These are phyloP conservation scores for Vimba vimba DNA, from an alignment of 2,113 vertebrate genomes.

Conservation along the genomic window DNA sequence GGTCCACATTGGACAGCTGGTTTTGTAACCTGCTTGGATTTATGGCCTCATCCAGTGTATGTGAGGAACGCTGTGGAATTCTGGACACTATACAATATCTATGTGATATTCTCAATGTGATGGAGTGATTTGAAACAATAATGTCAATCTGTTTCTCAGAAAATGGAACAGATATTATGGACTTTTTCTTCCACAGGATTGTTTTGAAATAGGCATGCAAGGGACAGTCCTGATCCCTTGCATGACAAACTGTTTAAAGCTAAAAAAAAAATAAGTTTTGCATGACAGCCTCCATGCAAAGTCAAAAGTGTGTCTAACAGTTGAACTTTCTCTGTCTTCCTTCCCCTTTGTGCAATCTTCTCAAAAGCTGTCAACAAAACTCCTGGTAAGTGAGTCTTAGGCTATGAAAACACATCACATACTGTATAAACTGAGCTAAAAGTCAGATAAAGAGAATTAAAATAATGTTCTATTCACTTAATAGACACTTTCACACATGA, in stretches of 20 bases:
- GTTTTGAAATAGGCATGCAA: conserved; percentile 72
- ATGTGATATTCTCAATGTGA: conserved; percentile 65
- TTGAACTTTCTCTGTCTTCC: conserved; percentile 74
- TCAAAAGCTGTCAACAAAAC: conserved; percentile 85
- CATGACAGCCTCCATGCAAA: conserved; percentile 87
- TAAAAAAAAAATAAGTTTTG: conserved; percentile 66
- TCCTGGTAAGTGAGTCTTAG: conserved; percentile 87
- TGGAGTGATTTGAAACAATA: conserved; percentile 61
- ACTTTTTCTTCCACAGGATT: conserved; percentile 65
- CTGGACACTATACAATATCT: conserved; percentile 58
- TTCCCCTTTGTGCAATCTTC: conserved; percentile 72
- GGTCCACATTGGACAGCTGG: conserved; percentile 31
- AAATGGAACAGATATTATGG: conserved; percentile 72
- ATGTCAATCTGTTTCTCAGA: conserved; percentile 70
- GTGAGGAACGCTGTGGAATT: conserved; percentile 71
- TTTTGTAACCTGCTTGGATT: conserved; percentile 65
- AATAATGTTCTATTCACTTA: not conserved
- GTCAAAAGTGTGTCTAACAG: conserved; percentile 79
- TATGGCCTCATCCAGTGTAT: conserved; percentile 64
- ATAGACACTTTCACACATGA: conserved; percentile 22
- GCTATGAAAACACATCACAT: conserved; percentile 10
- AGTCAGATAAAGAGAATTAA: not conserved
- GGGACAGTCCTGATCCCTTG: conserved; percentile 69
- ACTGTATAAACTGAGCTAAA: not conserved
- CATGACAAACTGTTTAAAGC: conserved; percentile 64